Evolutionary conservation across 2,888 invertebrate genomes (phyloP).

Genomic region (Diarsia dahlii): DNA sequence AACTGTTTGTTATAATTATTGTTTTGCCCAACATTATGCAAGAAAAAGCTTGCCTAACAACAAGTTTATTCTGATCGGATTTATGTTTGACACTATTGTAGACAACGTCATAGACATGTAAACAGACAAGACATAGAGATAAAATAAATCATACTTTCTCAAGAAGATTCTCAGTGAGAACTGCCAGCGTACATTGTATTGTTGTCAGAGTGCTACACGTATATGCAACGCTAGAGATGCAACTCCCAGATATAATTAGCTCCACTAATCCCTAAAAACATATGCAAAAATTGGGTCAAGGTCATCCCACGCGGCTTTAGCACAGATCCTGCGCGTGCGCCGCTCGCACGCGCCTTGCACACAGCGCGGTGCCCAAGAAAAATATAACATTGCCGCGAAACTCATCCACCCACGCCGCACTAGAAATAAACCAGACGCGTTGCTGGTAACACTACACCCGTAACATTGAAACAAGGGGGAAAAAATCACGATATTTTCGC

Average conservation of each 20-base stretch:
- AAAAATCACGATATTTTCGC: conserved; percentile 76
- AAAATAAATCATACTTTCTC: background rate
- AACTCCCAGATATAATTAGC: conserved; percentile 56
- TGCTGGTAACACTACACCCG: conserved; percentile 87
- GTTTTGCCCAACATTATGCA: conserved; percentile 39
- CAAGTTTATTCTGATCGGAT: conserved; percentile 30
- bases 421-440: conserved; percentile 87
- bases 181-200: conserved; percentile 3
- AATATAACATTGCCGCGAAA: conserved; percentile 75
- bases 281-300: conserved; percentile 83
- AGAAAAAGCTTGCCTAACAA: conserved; percentile 37
- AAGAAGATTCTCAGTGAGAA: background rate
- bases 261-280: conserved; percentile 63
- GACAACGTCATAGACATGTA: background rate
- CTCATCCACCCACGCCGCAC: conserved; percentile 82
- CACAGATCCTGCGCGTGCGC: conserved; percentile 60
- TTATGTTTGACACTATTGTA: background rate
- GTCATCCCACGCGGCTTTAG: conserved; percentile 77
- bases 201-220: conserved; percentile 9
- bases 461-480: conserved; percentile 78
- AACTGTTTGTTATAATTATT: background rate
- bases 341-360: conserved; percentile 65
- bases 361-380: conserved; percentile 69
- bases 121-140: conserved; percentile 3
- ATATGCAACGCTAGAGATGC: conserved; percentile 37